Evolutionary conservation across 2,797 vertebrate genomes (phyloP).

Genomic region (Acanthopagrus latus): DNA sequence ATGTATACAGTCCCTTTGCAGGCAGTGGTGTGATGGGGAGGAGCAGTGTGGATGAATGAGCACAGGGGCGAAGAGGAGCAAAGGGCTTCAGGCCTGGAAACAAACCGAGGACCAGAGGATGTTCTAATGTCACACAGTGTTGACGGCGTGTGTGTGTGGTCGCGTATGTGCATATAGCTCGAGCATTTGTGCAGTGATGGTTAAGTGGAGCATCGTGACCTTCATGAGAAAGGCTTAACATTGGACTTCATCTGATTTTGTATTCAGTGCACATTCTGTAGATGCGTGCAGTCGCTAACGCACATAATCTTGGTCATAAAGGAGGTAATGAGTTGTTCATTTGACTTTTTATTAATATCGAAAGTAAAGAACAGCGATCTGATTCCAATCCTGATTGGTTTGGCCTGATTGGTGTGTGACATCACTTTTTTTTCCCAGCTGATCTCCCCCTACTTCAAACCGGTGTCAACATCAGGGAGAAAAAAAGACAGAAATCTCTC

Average conservation of each 20-base stretch:
- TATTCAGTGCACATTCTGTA: constrained; percentile 10
- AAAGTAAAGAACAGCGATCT: too few relatives aligned
- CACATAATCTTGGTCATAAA: background rate
- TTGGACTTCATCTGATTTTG: constrained; percentile 33
- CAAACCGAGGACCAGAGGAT: constrained; percentile 23
- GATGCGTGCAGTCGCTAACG: background rate
- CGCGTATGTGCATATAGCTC: background rate
- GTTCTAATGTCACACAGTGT: constrained; percentile 41
- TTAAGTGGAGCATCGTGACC: constrained; percentile 45
- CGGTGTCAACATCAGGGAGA: too few relatives aligned
- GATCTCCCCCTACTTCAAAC: too few relatives aligned
- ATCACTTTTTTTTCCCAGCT: too few relatives aligned
- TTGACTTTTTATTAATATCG: too few relatives aligned
- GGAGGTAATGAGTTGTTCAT: too few relatives aligned
- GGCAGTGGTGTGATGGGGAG: constrained; percentile 41
- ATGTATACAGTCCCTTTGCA: constrained; percentile 22
- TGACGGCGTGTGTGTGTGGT: constrained; percentile 2
- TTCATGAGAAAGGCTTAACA: constrained; percentile 47
- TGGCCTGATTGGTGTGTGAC: too few relatives aligned
- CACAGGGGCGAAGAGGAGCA: constrained; percentile 15
- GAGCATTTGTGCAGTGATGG: constrained; percentile 9
- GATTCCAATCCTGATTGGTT: too few relatives aligned
- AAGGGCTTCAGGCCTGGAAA: constrained; percentile 43
- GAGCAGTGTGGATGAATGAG: constrained; percentile 37
- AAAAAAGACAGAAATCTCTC: too few relatives aligned